Percentiles rank a stretch among this genome's conserved stretches.
Evolutionary conservation across 1,140 invertebrate genomes (phyloP).

Genomic region (Cardiocondyla obscurior): DNA sequence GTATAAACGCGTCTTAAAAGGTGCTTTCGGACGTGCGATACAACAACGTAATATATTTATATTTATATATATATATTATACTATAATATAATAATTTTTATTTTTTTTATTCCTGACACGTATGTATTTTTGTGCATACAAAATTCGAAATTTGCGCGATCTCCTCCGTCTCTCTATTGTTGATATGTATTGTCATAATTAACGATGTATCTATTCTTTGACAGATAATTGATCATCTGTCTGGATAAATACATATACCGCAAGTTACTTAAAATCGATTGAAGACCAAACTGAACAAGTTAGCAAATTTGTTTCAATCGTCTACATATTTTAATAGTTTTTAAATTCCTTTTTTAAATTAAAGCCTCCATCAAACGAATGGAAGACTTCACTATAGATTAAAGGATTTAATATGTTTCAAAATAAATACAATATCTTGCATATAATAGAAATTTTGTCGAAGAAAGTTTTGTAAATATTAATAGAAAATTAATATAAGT

Average conservation of each 20-base stretch:
- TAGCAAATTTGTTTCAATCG: background rate
- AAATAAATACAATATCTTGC: too few relatives aligned
- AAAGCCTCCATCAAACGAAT: background rate
- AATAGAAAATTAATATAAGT: conserved; percentile 14
- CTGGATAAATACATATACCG: background rate
- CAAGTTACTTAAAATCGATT: background rate
- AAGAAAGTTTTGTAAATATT: background rate
- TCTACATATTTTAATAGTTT: background rate
- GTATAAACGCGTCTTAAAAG: conserved; percentile 55
- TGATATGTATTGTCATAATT: background rate
- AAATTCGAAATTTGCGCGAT: conserved; percentile 43
- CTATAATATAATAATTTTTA: conserved; percentile 69
- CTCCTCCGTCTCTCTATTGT: conserved; percentile 41
- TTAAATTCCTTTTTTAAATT: background rate
- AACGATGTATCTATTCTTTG: background rate
- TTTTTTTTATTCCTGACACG: conserved; percentile 55
- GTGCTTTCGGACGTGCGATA: conserved; percentile 69
- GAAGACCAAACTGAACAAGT: background rate
- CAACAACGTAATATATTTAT: conserved; percentile 75
- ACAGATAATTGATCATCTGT: background rate
- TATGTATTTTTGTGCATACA: conserved; percentile 28
- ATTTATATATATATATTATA: conserved; percentile 73
- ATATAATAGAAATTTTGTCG: background rate
- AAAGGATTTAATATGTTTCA: background rate
- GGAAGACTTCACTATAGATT: background rate